Percentiles rank a stretch among this genome's conserved stretches.
phyloP scores from a whole-genome alignment of 2,113 vertebrate species.

The Lepidothrix coronata region DNA sequence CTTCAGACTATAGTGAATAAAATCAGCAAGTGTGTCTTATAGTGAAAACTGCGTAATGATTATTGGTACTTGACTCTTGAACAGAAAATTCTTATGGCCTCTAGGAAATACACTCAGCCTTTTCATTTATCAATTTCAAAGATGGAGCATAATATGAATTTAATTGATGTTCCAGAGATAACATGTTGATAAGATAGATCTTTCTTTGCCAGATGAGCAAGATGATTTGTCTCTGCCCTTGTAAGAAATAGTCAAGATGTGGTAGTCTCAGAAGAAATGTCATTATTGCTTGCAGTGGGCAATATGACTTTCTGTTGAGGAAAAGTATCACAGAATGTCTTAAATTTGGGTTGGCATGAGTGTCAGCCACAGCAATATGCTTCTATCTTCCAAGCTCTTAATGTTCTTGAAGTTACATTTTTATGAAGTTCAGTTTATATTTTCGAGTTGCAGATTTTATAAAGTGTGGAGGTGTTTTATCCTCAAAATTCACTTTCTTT shows the following conservation, averaged over 20 bases:
- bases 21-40: not conserved
- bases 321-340: not conserved
- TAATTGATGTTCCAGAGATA: not conserved
- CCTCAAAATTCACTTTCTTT: not conserved
- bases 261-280: not conserved
- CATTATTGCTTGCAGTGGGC: not conserved
- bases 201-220: not conserved
- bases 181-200: not conserved
- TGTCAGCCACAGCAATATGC: not conserved
- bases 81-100: not conserved
- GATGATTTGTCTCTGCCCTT: not conserved
- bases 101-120: not conserved
- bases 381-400: not conserved
- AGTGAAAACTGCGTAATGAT: not conserved
- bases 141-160: not conserved
- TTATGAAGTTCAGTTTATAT: not conserved
- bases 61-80: not conserved
- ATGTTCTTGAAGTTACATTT: not conserved
- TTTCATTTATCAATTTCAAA: not conserved
- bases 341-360: not conserved
- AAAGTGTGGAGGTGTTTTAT: not conserved
- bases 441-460: not conserved
- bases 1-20: not conserved
- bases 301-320: not conserved
- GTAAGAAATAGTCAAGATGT: not conserved